Evolutionary conservation across 2,797 vertebrate genomes (phyloP), one percentile per base, ranked within the genome.

Genomic region (Poecilia velifera): DNA sequence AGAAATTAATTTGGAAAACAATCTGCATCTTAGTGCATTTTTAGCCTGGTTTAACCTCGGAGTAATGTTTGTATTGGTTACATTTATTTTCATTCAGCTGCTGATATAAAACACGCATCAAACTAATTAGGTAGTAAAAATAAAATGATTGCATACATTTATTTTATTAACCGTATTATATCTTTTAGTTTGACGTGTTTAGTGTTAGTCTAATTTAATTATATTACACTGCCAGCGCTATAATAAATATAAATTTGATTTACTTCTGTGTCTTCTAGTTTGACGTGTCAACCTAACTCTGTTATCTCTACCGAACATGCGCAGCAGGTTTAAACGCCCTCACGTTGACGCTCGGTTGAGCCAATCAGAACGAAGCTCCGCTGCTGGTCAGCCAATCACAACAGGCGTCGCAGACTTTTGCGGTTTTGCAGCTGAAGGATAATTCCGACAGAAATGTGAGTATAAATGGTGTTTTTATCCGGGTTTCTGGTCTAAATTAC

Each of bases 221-320:
- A 2, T 3, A 6, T 8, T 64, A 18, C 2, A 8, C 20, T 51
- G 20, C 49, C 49, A 25, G 51, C 51, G 51, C 2, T 53, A 25
- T 53, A 31, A 64, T 36, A 20, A 36, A 64, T 18, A 36, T 16
- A 31, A 62, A 34, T 62, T 31, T 62, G 28, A 14, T 62, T 31
- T 64, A 36, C 0, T 64, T 39, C 4, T 39, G 59, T 3, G 6
- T 20, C 31, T 39, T 39, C 18, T 2, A 5, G 18, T 39, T 68
- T 68, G 3, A 41, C 10, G n/a, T 12, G 64, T 25, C 9, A 68
- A 68, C 14, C 20, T 2, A 25, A 39, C 36, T 2, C 1, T 45
- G 91, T 36, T 13, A 1, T 85, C 88, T 94, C 92, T n/a, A 90
- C 91, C 89, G 47, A 91, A 88, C 92, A 0, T 90, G 85, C 72